Conservation (phyloP, 2,113 vertebrate species). For the Ellobius talpinus region DNA sequence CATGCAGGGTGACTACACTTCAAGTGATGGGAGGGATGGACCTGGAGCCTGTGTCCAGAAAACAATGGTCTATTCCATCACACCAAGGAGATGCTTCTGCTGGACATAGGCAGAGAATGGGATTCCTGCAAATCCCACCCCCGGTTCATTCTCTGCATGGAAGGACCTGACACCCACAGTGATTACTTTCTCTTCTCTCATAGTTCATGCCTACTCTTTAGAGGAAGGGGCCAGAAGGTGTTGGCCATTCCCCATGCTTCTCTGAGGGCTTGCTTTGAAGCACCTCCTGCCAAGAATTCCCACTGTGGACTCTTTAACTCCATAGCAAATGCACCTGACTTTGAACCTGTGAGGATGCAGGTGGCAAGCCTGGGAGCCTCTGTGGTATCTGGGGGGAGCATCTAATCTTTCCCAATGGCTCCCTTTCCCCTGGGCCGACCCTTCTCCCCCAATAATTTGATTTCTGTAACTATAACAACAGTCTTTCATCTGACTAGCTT, state of each 20-base stretch:
- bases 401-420: not conserved
- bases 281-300: not conserved
- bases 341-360: not conserved
- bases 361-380: not conserved
- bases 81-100: not conserved
- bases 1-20: not conserved
- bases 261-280: not conserved
- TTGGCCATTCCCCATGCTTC: not conserved
- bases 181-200: not conserved
- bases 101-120: not conserved
- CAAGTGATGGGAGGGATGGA: not conserved
- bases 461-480: slow-evolving; percentile 53
- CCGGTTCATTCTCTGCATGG: not conserved
- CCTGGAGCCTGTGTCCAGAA: not conserved
- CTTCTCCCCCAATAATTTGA: not conserved
- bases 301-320: not conserved
- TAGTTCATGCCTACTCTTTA: fast-evolving
- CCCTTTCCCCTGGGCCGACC: not conserved
- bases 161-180: not conserved
- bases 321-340: not conserved
- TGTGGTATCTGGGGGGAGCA: not conserved
- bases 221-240: not conserved
- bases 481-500: not conserved
- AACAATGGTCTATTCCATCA: not conserved
- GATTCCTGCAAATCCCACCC: not conserved